A percentile compares a stretch with the other conserved stretches of the same genome.
Evolutionary conservation across 1,140 invertebrate species (phyloP).

Genomic region (Sitobion miscanthi): DNA sequence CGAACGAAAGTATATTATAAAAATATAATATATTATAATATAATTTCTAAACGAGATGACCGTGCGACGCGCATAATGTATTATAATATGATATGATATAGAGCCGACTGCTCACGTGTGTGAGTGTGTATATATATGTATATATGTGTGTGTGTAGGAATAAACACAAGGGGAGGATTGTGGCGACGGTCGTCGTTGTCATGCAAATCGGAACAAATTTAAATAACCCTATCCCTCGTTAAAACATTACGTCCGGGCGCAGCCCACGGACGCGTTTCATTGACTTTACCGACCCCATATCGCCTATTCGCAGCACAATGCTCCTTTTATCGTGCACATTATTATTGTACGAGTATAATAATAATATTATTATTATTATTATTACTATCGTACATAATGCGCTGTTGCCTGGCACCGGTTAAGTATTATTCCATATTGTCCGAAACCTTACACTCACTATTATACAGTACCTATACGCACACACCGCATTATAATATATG

Average conservation of each 20-base stretch:
- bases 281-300: conserved; percentile 44
- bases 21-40: not conserved
- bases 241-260: conserved; percentile 48
- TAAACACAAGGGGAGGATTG: conserved; percentile 25
- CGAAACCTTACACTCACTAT: too few relatives aligned
- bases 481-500: too few relatives aligned
- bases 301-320: not conserved
- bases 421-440: not conserved
- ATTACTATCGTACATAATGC: not conserved
- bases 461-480: too few relatives aligned
- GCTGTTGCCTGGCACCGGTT: not conserved
- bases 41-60: not conserved
- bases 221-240: conserved; percentile 52
- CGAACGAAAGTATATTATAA: not conserved
- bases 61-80: not conserved
- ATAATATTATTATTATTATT: conserved; percentile 33
- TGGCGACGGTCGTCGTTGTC: conserved; percentile 34
- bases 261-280: conserved; percentile 40
- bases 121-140: not conserved
- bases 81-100: not conserved
- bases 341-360: conserved; percentile 16
- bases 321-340: conserved; percentile 45
- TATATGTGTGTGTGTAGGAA: not conserved
- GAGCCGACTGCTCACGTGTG: not conserved
- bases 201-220: conserved; percentile 55